Conservation (phyloP, 2,888 invertebrate species). For the Cataglyphis rosenhaueri region DNA sequence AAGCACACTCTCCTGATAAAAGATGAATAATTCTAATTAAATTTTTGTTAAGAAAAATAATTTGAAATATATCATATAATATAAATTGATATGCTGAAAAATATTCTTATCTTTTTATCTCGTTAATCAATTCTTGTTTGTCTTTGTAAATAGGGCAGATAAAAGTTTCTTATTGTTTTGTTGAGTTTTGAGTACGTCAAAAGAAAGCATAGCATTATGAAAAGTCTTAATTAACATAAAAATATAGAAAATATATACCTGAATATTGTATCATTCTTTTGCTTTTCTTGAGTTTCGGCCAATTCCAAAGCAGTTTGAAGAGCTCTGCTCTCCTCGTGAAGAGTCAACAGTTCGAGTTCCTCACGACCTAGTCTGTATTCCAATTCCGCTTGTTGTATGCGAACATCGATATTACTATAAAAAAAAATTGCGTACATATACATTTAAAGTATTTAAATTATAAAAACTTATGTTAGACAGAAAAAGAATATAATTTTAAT, state of each 20-base stretch:
- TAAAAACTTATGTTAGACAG: background rate
- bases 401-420: constrained; percentile 93
- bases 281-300: constrained; percentile 86
- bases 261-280: constrained; percentile 87
- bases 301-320: constrained; percentile 91
- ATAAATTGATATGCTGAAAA: background rate
- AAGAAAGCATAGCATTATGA: background rate
- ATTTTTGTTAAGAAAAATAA: background rate
- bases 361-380: constrained; percentile 95
- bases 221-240: background rate
- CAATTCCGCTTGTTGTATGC: constrained; percentile 95
- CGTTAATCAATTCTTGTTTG: background rate
- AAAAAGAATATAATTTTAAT: background rate
- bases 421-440: constrained; percentile 64
- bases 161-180: background rate
- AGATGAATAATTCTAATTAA: background rate
- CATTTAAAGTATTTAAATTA: background rate
- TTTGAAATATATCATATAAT: background rate
- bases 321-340: constrained; percentile 93
- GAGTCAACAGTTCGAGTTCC: constrained; percentile 93
- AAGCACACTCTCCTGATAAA: background rate
- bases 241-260: constrained; percentile 84
- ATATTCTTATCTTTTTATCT: background rate
- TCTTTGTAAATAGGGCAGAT: background rate
- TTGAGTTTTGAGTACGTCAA: background rate